Evolutionary conservation across 2,113 vertebrate genomes (phyloP), one percentile per base, ranked within the genome.

Genomic region (Cricetomys ansorgei): DNA sequence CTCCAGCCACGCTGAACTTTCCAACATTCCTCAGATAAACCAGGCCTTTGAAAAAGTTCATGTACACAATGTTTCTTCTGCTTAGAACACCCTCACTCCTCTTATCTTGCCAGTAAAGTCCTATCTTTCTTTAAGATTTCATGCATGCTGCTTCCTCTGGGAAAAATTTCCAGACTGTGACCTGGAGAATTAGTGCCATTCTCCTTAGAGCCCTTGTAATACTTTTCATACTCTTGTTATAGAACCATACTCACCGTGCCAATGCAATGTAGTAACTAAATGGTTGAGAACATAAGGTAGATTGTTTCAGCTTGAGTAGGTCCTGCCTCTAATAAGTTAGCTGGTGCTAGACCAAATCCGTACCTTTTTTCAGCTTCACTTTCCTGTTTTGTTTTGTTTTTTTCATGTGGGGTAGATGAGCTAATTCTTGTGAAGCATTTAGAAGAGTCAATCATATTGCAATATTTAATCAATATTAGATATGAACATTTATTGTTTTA

Each of bases 21-120:
- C 80, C 75, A 92, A 65, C 87, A 96, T 92, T 94, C 92, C 80
- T 94, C 65, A 94, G 84, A 96, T 94, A 96, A 97, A 90, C 10
- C 40, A 95, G 86, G 57, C 80, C 79, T 93, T 89, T 95, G 76
- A 45, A 88, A 57, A 88, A 80, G 29, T 73, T 79, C 13, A 3
- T 79, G 37, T 3, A 80, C 84, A 85, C 84, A 53, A 0, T 94
- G 50, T 94, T 94, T 65, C 62, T 29, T 85, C 43, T 92, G 59
- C 62, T 86, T 48, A 93, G 67, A 93, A 86, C 77, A 89, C 7
- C 31, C 37, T 89, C 40, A 37, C n/a, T 89, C 65, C 16, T 86
- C 90, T 96, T 94, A 94, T 92, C 69, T 94, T 21, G 3, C 62
- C 45, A 88, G 45, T 75, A 76, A 96, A 95, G 92, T 94, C 50